These are phyloP conservation scores for Rhynchotus rufescens DNA, from an alignment of 2,797 vertebrate genomes.

Conservation along the genomic window DNA sequence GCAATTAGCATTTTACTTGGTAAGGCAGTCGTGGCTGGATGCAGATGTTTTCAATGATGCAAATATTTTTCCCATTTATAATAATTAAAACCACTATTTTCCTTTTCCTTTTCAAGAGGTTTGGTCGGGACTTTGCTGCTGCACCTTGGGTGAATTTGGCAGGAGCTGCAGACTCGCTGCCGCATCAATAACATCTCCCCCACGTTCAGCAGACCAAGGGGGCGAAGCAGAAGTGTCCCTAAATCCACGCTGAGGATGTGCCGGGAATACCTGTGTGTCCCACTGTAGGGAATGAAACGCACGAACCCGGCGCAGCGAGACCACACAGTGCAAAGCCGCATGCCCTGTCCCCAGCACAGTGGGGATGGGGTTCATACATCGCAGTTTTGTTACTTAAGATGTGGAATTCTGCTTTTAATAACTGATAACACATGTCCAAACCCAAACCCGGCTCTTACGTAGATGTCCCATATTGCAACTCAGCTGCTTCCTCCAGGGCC, in stretches of 20 bases:
- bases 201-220: too few species aligned
- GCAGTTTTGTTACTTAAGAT: background rate
- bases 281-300: background rate
- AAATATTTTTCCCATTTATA: constrained; percentile 43
- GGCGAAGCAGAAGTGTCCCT: background rate
- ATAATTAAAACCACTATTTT: constrained; percentile 60
- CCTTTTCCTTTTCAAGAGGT: background rate
- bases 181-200: too few species aligned
- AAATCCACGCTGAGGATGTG: background rate
- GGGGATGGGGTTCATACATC: background rate
- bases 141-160: background rate
- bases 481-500: background rate
- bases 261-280: background rate
- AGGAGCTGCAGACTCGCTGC: background rate
- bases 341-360: background rate
- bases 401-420: background rate
- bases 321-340: background rate
- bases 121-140: background rate
- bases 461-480: background rate
- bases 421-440: background rate
- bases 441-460: background rate
- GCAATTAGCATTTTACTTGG: constrained; percentile 54
- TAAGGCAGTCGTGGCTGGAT: constrained; percentile 54
- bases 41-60: constrained; percentile 74
- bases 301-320: background rate